Evolutionary conservation across 2,113 vertebrate genomes (phyloP).

Genomic region (Calyptommatus sinebrachiatus): DNA sequence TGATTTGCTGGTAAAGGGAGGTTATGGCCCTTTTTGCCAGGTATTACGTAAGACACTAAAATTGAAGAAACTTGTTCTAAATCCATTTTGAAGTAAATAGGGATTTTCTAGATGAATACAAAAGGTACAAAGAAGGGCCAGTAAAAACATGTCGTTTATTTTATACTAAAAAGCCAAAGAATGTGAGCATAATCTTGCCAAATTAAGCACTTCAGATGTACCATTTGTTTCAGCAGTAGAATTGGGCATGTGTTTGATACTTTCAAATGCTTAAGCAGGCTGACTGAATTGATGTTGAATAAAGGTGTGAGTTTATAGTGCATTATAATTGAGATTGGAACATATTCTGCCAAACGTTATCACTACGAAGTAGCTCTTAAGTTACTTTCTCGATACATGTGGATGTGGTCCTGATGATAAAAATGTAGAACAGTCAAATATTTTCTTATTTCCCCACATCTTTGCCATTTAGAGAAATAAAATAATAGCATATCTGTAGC

Average conservation of each 20-base stretch:
- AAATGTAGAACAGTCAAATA: no score
- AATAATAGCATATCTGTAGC: no score
- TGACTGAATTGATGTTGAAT: neutral
- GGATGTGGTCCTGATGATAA: no score
- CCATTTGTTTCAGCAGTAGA: neutral
- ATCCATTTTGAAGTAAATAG: neutral
- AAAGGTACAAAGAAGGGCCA: neutral
- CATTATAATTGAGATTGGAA: no score
- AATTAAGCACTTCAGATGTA: neutral
- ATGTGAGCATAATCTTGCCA: neutral
- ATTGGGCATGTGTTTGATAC: neutral
- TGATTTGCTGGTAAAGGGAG: neutral
- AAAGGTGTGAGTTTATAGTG: neutral
- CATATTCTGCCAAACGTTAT: no score
- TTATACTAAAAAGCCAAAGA: neutral
- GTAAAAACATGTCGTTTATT: neutral
- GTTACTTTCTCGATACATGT: no score
- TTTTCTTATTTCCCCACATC: no score
- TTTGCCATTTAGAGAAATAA: no score
- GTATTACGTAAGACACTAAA: neutral
- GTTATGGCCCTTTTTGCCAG: neutral
- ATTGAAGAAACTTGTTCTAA: conserved; percentile 8
- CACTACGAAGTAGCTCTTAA: no score
- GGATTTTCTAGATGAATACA: neutral
- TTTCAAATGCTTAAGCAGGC: neutral